Conservation (phyloP, 2,113 vertebrate species). For the Pyrgilauda ruficollis region DNA sequence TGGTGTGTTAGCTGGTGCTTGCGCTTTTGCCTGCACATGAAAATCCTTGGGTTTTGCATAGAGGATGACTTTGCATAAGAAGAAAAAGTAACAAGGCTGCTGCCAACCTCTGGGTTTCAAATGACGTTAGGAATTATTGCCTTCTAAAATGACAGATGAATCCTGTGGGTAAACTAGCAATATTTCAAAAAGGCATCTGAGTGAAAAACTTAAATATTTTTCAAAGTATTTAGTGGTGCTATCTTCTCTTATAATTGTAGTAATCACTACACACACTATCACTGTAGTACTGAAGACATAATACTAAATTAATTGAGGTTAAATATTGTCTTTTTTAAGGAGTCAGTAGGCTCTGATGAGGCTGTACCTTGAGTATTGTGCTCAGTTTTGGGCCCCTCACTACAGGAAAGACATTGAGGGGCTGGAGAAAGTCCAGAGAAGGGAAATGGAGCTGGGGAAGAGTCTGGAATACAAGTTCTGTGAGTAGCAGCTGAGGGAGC, state of each 20-base stretch:
- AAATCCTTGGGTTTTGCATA: not conserved
- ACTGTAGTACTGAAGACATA: not conserved
- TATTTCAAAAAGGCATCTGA: not conserved
- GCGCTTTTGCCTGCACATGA: not conserved
- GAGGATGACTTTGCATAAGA: not conserved
- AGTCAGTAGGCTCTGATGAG: not conserved
- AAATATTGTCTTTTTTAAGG: not conserved
- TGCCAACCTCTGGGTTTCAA: not conserved
- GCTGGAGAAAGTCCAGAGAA: not conserved
- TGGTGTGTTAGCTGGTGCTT: not conserved
- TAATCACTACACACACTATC: not conserved
- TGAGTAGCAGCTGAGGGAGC: not conserved
- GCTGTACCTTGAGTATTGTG: not conserved
- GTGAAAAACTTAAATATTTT: not conserved
- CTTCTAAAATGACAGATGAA: not conserved
- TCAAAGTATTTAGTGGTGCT: not conserved
- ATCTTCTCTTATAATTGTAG: not conserved
- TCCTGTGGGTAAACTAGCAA: not conserved
- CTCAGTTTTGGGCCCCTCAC: not conserved
- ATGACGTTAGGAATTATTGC: not conserved
- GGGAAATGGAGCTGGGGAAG: not conserved
- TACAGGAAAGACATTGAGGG: not conserved
- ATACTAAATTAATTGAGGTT: not conserved
- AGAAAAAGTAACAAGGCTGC: not conserved
- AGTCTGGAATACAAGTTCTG: not conserved